Evolutionary conservation across 2,888 invertebrate species (phyloP).

Genomic region (Drosophila mercatorum): DNA sequence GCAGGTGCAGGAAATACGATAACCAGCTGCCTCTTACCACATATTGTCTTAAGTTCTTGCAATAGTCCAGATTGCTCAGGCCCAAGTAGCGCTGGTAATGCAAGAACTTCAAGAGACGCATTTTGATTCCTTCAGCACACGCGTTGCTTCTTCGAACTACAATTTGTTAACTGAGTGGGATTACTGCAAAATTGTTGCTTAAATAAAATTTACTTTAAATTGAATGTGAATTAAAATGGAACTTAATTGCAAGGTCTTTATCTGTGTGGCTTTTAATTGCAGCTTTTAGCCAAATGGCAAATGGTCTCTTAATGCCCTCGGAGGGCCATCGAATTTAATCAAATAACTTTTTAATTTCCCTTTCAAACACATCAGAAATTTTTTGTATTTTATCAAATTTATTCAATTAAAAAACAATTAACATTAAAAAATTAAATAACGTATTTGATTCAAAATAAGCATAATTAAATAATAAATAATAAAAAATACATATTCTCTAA

Average conservation of each 20-base stretch:
- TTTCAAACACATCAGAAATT: neutral
- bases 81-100: conserved; percentile 59
- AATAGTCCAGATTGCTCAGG: conserved; percentile 41
- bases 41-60: conserved; percentile 2
- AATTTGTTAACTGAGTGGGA: conserved; percentile 16
- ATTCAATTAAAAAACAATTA: no score
- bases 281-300: neutral
- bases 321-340: neutral
- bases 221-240: neutral
- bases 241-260: conserved; percentile 21
- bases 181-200: neutral
- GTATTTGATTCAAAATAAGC: no score
- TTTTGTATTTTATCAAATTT: neutral
- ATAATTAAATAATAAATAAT: no score
- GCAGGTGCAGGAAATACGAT: neutral
- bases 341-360: neutral
- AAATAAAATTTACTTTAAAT: conserved; percentile 4
- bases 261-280: neutral
- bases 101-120: conserved; percentile 40
- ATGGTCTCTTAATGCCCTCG: neutral
- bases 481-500: no score
- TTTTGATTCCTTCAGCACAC: neutral
- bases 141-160: neutral
- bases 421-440: no score
- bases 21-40: conserved; percentile 21